Evolutionary conservation across 2,113 vertebrate genomes (phyloP), one percentile per base, ranked within the genome.

Genomic region (Sinocyclocheilus grahami): DNA sequence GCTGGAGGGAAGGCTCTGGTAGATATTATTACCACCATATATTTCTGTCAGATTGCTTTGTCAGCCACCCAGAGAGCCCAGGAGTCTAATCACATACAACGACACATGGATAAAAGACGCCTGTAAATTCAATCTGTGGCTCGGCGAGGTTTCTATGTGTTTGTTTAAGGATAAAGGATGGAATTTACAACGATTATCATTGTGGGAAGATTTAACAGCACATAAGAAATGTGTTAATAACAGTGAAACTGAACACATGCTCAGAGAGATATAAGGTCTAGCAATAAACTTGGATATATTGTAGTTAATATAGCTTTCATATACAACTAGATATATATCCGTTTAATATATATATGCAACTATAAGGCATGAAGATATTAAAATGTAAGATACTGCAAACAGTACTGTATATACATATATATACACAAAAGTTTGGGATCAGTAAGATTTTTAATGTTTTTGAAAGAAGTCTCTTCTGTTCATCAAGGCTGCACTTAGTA

Each of bases 21-120:
- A 76, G 85, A 85, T 87, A 27, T 55, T 85, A 85, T 89, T 82
- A 85, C 1, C 11, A 18, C 42, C 71, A 75, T 82, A 76, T 85
- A 55, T 37, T 75, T 76, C 8, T 78, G 27, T 71, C 81, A n/a
- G 18, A 83, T 8, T 72, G 65, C 16, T 71, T 81, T 51, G n/a
- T 71, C 60, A 69, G 82, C 24, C 65, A 22, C 33, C 12, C 72
- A 62, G 22, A 74, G 33, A 58, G 33, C 48, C 24, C 16, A 55
- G 74, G 74, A 76, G 81, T 42, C 0, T 46, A 2, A 11, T 10
- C 42, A 22, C 6, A 22, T 4, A 58, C 55, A 74, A 22, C 58
- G 81, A 80, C 81, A 69, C 81, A 24, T 37, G n/a, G 76, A 81
- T 83, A 63, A 67, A 82, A 3, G 62, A 82, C 60, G 51, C 79